Base-by-base conservation (phyloP, 1,140 invertebrate species). In the Ectropis grisescens region DNA sequence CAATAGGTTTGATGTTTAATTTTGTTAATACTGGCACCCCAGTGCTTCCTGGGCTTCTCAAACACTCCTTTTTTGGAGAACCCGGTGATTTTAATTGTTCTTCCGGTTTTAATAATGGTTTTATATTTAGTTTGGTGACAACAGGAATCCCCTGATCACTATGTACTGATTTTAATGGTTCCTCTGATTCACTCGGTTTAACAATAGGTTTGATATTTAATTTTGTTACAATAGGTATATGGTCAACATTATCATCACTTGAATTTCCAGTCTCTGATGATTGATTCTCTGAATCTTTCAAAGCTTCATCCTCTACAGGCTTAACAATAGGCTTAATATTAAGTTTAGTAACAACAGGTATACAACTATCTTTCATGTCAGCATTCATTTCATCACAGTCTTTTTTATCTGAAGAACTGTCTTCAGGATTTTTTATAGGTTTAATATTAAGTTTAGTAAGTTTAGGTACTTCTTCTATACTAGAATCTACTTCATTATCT, bases 241-340 rank as follows among this genome's bases (percentile, higher is more conserved):
- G 51, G 48, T 75, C 70, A 49, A 41, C 45, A 45, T 80, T 76
- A 34, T 76, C 71, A 58, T 80, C 71, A 61, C 71, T 76, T 33
- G 71, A 80, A 44, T 66, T 75, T 35, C 66, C 65, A 31, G 67
- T 74, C 52, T 79, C 69, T 23, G 71, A 72, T 28, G 70, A 74
- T 47, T 75, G 68, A 39, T 75, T 76, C 39, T 74, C 72, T 29
- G 57, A 59, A 55, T 75, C 68, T 50, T 71, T 80, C 42, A 44
- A 46, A 33, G 33, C 41, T 42, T 76, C 64, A 50, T 68, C 61
- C 41, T 71, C 52, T 48, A 53, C 26, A 27, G 75, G 75, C 58
- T 80, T 80, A 61, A 76, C 39, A 51, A 76, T 74, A 57, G 71
- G 71, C 58, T 80, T 80, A 61, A 80, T 80, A 65, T 78, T 76